These are phyloP conservation scores for Tortricodes alternella DNA, from an alignment of 2,888 invertebrate species.

Conservation along the genomic window DNA sequence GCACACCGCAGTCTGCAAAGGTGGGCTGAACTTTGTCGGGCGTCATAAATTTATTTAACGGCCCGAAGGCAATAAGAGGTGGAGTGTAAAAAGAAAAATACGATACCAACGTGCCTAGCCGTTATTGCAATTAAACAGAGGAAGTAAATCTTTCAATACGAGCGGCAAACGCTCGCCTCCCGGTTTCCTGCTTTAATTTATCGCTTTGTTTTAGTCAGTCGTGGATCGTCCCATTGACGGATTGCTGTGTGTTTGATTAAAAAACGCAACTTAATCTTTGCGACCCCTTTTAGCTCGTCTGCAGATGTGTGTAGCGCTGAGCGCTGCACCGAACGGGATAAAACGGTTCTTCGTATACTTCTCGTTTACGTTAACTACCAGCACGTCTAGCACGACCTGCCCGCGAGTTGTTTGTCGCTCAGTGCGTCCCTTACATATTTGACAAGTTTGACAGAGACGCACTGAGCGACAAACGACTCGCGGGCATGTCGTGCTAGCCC, in stretches of 20 bases:
- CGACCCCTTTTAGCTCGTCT: conserved; percentile 57
- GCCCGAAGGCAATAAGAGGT: conserved; percentile 81
- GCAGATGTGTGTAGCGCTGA: conserved; percentile 35
- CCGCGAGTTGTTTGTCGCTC: too few species aligned
- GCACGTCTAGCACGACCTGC: too few species aligned
- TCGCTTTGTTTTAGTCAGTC: conserved; percentile 81
- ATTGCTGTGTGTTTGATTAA: conserved; percentile 80
- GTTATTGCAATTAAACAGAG: conserved; percentile 83
- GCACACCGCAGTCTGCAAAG: conserved; percentile 64
- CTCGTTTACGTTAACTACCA: conserved; percentile 14
- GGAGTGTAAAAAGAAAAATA: conserved; percentile 83
- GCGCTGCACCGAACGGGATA: conserved; percentile 3
- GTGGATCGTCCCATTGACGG: conserved; percentile 78
- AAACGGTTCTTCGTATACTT: conserved; percentile 6
- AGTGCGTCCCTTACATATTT: too few species aligned
- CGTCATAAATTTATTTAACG: conserved; percentile 83
- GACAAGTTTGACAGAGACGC: too few species aligned
- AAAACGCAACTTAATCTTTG: conserved; percentile 68
- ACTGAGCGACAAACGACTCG: too few species aligned
- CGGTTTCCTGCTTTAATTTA: conserved; percentile 79
- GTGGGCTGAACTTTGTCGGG: conserved; percentile 81
- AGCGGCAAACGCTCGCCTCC: conserved; percentile 74
- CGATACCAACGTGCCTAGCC: conserved; percentile 83
- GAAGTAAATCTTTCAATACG: conserved; percentile 83
- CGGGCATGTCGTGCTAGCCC: too few species aligned